These are phyloP conservation scores for Germaria angustata DNA, from an alignment of 2,888 invertebrate species.

Conservation along the genomic window DNA sequence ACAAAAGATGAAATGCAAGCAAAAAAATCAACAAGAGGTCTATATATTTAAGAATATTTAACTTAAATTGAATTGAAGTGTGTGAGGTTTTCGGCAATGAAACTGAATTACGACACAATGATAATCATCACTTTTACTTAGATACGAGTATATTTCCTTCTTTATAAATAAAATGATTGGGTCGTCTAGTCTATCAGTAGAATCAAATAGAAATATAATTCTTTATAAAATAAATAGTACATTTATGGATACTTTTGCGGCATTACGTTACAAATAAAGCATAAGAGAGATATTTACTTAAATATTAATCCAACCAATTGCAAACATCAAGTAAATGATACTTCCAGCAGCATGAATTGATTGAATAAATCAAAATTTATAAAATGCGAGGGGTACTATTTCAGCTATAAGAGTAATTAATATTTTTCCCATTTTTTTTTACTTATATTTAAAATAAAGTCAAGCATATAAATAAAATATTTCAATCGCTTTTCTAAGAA, in stretches of 20 bases:
- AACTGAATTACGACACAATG: not conserved
- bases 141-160: conserved; percentile 4
- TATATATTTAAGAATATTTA: not conserved
- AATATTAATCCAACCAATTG: not conserved
- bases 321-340: not conserved
- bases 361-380: too few relatives aligned
- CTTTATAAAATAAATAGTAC: not conserved
- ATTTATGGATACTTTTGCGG: not conserved
- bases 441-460: too few relatives aligned
- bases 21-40: not conserved
- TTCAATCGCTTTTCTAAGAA: too few relatives aligned
- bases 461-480: too few relatives aligned
- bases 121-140: not conserved
- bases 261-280: too few relatives aligned
- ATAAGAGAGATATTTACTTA: not conserved
- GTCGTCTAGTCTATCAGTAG: not conserved
- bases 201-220: not conserved
- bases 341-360: too few relatives aligned
- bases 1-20: not conserved
- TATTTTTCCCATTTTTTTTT: too few relatives aligned
- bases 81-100: not conserved
- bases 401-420: too few relatives aligned
- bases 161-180: not conserved
- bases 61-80: too few relatives aligned
- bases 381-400: too few relatives aligned